phyloP scores from a whole-genome alignment of 2,113 vertebrate species.

The Carassius auratus region DNA sequence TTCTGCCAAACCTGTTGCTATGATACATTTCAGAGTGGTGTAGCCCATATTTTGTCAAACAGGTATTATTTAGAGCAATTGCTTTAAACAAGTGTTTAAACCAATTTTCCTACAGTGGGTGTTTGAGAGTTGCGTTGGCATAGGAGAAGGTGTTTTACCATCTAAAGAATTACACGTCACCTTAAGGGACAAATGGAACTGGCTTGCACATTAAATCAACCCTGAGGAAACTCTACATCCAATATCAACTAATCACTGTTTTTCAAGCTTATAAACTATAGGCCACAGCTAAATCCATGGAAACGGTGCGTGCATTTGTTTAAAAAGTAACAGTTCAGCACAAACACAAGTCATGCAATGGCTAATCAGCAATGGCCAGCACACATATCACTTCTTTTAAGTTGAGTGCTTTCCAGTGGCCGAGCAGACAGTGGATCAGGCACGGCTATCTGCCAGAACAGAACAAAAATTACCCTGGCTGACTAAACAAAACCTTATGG shows the following conservation, averaged over 20 bases:
- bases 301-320: neutral
- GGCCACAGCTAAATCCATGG: neutral
- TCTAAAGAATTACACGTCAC: neutral
- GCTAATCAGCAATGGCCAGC: neutral
- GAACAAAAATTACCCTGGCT: slow-evolving; percentile 4
- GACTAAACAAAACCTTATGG: neutral
- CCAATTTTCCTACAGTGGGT: neutral
- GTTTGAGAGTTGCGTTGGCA: neutral
- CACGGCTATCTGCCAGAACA: slow-evolving; percentile 1
- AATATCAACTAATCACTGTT: neutral
- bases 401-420: slow-evolving; percentile 11
- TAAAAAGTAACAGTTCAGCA: neutral
- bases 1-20: neutral
- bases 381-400: neutral
- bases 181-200: neutral
- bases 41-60: neutral
- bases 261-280: neutral
- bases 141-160: neutral
- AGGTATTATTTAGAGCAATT: neutral
- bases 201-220: neutral
- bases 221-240: neutral
- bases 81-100: neutral
- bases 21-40: neutral
- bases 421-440: neutral
- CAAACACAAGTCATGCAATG: neutral